Conservation (phyloP, 1,140 invertebrate species). For the Centruroides vittatus region DNA sequence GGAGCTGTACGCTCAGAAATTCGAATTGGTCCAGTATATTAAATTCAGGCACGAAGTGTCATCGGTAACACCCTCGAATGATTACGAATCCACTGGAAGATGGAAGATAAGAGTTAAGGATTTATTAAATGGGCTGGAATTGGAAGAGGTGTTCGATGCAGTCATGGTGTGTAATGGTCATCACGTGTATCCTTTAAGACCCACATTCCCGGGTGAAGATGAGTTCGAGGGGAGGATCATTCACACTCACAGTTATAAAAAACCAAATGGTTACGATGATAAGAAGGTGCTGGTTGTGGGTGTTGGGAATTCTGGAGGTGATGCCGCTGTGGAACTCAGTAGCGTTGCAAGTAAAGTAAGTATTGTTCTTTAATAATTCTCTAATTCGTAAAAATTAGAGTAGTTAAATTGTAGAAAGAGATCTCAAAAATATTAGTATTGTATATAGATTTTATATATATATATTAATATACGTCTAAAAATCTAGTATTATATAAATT, state of each 20-base stretch:
- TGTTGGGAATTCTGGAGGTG: conserved; percentile 22
- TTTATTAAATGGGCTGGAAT: background rate
- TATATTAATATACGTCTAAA: too few relatives aligned
- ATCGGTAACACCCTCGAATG: conserved; percentile 17
- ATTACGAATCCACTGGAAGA: conserved; percentile 27
- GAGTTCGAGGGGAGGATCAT: conserved; percentile 33
- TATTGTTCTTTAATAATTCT: too few relatives aligned
- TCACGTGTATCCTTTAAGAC: conserved; percentile 11
- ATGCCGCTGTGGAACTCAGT: conserved; percentile 36
- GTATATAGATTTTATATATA: too few relatives aligned
- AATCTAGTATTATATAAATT: too few relatives aligned
- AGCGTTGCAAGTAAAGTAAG: conserved; percentile 32
- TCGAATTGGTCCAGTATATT: conserved; percentile 13
- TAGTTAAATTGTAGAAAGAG: too few relatives aligned
- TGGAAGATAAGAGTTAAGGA: conserved; percentile 27
- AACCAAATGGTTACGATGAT: conserved; percentile 25
- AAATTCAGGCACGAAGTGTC: conserved; percentile 26
- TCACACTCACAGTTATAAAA: conserved; percentile 33
- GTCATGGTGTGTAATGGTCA: conserved; percentile 32
- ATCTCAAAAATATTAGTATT: too few relatives aligned
- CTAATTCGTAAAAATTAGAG: too few relatives aligned
- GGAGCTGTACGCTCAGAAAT: conserved; percentile 28
- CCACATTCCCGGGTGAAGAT: conserved; percentile 20
- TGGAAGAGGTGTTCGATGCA: conserved; percentile 28
- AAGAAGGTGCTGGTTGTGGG: conserved; percentile 35